Conservation (phyloP, 2,797 vertebrate species). For the Valencia hispanica region DNA sequence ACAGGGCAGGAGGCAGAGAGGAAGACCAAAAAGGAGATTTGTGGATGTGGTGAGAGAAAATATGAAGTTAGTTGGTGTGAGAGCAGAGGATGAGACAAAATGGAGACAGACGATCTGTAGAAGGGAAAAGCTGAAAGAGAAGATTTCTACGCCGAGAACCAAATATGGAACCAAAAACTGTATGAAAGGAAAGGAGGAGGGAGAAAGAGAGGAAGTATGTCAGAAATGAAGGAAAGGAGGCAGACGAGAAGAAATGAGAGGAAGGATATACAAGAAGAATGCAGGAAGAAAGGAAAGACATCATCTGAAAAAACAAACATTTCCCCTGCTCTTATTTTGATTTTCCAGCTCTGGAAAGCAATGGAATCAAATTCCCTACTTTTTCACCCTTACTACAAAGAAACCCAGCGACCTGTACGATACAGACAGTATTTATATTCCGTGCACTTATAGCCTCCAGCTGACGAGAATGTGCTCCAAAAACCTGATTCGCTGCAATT, state of each 20-base stretch:
- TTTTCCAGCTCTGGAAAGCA: background rate
- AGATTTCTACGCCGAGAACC: no score
- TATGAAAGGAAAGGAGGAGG: background rate
- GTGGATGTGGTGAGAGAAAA: no score
- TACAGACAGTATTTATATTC: background rate
- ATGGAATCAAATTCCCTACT: background rate
- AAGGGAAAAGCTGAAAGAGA: no score
- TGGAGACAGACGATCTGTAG: no score
- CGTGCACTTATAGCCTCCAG: background rate
- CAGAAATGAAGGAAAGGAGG: background rate
- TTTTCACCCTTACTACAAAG: background rate
- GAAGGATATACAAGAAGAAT: background rate
- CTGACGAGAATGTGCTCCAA: constrained; percentile 15
- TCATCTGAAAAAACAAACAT: background rate
- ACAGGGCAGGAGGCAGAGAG: no score
- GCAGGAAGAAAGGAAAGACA: background rate
- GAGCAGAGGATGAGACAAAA: no score
- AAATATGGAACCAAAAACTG: no score
- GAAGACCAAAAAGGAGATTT: no score
- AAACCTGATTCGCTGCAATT: constrained; percentile 17
- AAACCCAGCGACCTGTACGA: background rate
- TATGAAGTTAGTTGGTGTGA: no score
- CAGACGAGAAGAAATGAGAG: no score
- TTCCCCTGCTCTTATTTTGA: background rate
- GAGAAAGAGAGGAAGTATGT: background rate